Evolutionary conservation across 2,113 vertebrate species (phyloP).

Genomic region (Charina bottae): DNA sequence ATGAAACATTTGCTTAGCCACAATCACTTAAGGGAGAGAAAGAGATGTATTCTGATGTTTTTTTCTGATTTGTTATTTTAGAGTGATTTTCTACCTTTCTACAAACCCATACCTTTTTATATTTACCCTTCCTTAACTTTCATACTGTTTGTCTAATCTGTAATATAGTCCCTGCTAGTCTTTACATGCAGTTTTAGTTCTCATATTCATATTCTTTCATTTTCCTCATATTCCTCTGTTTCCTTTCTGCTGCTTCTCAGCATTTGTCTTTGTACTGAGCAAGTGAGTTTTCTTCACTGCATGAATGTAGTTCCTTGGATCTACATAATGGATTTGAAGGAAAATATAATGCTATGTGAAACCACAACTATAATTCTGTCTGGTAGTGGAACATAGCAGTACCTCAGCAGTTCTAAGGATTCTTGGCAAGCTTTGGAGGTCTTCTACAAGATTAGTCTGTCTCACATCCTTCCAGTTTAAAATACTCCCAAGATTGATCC

Average conservation of each 20-base stretch:
- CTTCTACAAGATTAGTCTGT: neutral
- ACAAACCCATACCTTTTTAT: neutral
- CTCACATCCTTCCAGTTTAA: neutral
- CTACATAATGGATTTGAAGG: neutral
- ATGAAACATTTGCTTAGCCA: neutral
- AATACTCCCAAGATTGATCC: neutral
- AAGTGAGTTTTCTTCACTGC: neutral
- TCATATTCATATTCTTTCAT: neutral
- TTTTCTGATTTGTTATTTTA: neutral
- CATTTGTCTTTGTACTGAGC: neutral
- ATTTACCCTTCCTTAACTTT: neutral
- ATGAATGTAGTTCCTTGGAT: neutral
- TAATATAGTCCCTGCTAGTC: neutral
- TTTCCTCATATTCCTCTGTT: neutral
- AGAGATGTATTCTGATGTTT: neutral
- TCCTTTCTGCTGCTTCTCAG: neutral
- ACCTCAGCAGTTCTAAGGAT: neutral
- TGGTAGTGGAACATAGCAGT: neutral
- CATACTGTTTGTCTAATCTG: neutral
- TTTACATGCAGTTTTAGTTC: neutral
- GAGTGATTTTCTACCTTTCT: neutral
- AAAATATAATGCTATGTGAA: neutral
- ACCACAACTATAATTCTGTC: neutral
- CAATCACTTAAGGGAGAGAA: neutral
- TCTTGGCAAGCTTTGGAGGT: neutral